Evolutionary conservation across 2,888 invertebrate genomes (phyloP), one percentile per base, ranked within the genome.

Genomic region (Dolomedes plantarius): DNA sequence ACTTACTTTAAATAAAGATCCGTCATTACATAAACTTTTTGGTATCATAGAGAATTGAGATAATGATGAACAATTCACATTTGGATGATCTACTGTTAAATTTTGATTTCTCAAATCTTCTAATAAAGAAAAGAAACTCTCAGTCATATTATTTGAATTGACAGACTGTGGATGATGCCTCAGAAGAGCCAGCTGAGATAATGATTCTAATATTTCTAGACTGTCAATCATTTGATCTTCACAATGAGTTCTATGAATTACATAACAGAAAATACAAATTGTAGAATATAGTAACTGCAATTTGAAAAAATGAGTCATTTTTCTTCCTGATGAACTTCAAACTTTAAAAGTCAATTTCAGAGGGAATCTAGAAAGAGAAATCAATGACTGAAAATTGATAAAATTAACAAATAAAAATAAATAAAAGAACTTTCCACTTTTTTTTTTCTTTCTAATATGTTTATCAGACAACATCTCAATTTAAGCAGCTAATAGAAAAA

Each of bases 161-260:
- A 73, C 32, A n/a, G 80, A 86, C 67, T 69, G 64, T 32, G 86
- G 86, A 65, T 86, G 80, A 72, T 86, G 86, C 32, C 75, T 69
- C 11, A 86, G 31, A 19, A 86, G 76, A 0, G 80, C 86, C n/a
- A 86, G 50, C 9, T 80, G 71, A 19, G 86, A 80, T n/a, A 86
- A 31, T n/a, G 86, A 69, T 71, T 86, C 86, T 50, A 86, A 36
- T 28, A 71, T 76, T 36, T 86, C 78, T 23, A 86, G 23, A 36
- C 79, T 86, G 67, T 86, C 80, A 13, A 86, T 86, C 1, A 69
- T 74, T 32, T 74, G 73, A 36, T 79, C 50, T 62, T 78, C 79
- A 1, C 46, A 32, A 32, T 28, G 65, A 56, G 23, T 23, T 1
- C 19, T 56, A 23, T 56, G 23, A 6, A 56, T 7, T 23, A 56